A percentile compares a stretch with the other conserved stretches of the same genome.
Conservation (phyloP, 2,888 invertebrate genomes). For the Trichogramma evanescens region DNA sequence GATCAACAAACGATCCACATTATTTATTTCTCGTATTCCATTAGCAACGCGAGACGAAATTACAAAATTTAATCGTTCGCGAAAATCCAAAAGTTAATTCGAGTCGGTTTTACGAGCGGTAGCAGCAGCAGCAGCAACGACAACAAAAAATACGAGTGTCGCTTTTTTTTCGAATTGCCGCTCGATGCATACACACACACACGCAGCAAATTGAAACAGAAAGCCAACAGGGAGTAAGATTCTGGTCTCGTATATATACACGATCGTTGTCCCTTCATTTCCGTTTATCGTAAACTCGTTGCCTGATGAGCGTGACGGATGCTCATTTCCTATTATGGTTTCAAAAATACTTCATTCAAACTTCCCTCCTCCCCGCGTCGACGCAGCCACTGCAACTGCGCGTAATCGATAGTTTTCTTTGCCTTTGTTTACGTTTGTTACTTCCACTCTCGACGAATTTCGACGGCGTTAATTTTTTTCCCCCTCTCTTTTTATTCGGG, state of each 20-base stretch:
- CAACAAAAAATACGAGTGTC: neutral
- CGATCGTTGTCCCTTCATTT: constrained; percentile 25
- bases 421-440: no score
- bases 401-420: neutral
- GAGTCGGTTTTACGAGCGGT: no score
- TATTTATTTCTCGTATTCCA: no score
- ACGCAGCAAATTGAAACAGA: no score
- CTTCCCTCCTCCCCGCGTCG: neutral
- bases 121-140: neutral
- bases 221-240: neutral
- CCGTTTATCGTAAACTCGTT: constrained; percentile 27
- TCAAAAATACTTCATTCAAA: constrained; percentile 11
- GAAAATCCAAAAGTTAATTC: no score
- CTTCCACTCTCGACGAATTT: no score
- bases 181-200: neutral
- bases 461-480: no score
- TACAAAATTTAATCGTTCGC: no score
- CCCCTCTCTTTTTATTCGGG: no score
- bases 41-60: no score
- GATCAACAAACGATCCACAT: no score
- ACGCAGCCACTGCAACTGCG: neutral
- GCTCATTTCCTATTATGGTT: constrained; percentile 25
- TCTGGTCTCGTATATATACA: constrained; percentile 10
- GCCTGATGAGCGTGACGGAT: constrained; percentile 23
- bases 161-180: neutral